Conservation (phyloP, 2,797 vertebrate genomes). For the Trichosurus vulpecula region DNA sequence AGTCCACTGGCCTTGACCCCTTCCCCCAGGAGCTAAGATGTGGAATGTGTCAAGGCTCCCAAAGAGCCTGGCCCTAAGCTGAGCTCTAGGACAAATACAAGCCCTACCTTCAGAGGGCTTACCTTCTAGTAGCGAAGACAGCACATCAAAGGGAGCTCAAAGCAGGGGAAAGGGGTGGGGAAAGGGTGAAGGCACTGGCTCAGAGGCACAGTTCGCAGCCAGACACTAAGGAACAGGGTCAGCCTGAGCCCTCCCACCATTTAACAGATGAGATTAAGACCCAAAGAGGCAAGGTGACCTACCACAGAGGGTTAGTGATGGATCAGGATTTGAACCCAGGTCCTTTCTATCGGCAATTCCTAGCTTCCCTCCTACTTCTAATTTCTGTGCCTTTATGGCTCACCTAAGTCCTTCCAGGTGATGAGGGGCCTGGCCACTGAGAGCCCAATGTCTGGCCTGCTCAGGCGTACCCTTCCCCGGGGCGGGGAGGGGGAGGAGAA, state of each 20-base stretch:
- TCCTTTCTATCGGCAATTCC: background rate
- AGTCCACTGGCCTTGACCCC: background rate
- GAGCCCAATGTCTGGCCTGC: background rate
- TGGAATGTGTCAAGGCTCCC: background rate
- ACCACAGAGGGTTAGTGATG: background rate
- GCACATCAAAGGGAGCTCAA: background rate
- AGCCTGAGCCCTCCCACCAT: background rate
- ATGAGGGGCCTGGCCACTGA: background rate
- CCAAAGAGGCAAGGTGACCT: background rate
- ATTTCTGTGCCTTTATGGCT: background rate
- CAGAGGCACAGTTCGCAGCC: background rate
- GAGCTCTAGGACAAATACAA: background rate
- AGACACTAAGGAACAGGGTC: background rate
- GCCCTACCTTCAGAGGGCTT: background rate
- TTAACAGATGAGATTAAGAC: background rate
- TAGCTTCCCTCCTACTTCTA: background rate
- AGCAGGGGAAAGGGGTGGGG: background rate
- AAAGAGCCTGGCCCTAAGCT: background rate
- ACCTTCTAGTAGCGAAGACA: background rate
- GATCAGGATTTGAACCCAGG: too few species aligned
- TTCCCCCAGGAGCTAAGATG: background rate
- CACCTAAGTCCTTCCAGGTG: background rate
- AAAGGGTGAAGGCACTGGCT: background rate
- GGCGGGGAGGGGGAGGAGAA: background rate
- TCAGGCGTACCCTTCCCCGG: background rate